Percentiles rank a stretch among this genome's conserved stretches.
Evolutionary conservation across 1,140 invertebrate species (phyloP).

Genomic region (Pachyrhynchus sulphureomaculatus): DNA sequence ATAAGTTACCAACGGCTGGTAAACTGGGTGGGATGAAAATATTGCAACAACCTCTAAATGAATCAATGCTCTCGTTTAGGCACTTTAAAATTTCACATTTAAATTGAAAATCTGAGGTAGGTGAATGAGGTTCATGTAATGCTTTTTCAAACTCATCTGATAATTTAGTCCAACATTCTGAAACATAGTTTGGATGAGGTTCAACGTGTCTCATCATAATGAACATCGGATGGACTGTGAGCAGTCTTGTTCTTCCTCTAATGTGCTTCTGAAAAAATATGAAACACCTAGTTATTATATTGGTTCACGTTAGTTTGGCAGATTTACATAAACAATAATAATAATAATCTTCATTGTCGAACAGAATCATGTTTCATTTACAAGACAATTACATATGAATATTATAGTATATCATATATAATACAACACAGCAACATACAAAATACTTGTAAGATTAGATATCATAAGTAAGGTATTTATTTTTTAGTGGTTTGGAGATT

Average conservation of each 20-base stretch:
- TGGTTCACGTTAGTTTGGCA: background rate
- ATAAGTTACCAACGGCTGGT: slow-evolving; percentile 16
- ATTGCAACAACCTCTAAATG: slow-evolving; percentile 3
- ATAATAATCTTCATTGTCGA: too few relatives aligned
- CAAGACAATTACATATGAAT: too few relatives aligned
- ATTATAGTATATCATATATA: too few relatives aligned
- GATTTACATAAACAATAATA: background rate
- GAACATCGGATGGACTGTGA: slow-evolving; percentile 12
- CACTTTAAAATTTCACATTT: slow-evolving; percentile 23
- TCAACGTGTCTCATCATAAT: slow-evolving; percentile 11
- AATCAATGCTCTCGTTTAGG: slow-evolving; percentile 6
- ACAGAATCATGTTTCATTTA: too few relatives aligned
- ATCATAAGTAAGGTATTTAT: too few relatives aligned
- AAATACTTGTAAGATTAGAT: too few relatives aligned
- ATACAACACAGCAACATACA: too few relatives aligned
- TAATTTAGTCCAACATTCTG: slow-evolving; percentile 16
- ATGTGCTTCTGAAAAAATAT: slow-evolving; percentile 5
- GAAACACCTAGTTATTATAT: background rate
- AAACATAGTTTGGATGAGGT: slow-evolving; percentile 2
- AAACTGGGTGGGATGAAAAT: slow-evolving; percentile 15
- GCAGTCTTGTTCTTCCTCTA: background rate
- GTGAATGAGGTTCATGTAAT: slow-evolving; percentile 14
- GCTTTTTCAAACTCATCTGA: slow-evolving; percentile 10
- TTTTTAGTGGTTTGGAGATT: too few relatives aligned
- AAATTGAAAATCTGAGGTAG: slow-evolving; percentile 16